Evolutionary conservation across 2,797 vertebrate species (phyloP).

Genomic region (Sciurus carolinensis): DNA sequence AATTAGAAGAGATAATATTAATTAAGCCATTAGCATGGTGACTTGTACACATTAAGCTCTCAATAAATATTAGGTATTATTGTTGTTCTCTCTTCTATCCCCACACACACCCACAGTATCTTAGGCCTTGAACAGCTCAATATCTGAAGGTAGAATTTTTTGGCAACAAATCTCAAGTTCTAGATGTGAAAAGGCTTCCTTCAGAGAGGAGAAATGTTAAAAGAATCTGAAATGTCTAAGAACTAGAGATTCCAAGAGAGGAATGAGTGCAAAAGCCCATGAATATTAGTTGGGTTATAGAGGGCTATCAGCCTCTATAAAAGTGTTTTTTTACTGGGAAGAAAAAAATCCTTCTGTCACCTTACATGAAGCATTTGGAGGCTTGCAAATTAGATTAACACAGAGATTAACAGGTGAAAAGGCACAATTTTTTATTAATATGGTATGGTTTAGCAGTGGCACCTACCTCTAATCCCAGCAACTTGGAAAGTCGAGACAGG

Average conservation of each 20-base stretch:
- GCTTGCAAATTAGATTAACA: slow-evolving; percentile 25
- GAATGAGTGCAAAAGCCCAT: neutral
- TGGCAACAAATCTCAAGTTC: slow-evolving; percentile 18
- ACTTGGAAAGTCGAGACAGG: too few species aligned
- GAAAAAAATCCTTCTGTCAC: slow-evolving; percentile 17
- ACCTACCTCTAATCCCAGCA: too few species aligned
- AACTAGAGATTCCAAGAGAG: slow-evolving; percentile 25
- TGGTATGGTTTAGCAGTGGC: too few species aligned
- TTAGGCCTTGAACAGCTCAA: slow-evolving; percentile 30
- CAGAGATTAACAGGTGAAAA: neutral
- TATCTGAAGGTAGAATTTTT: neutral
- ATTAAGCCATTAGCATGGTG: slow-evolving; percentile 70
- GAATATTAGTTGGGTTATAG: neutral
- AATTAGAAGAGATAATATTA: slow-evolving; percentile 73
- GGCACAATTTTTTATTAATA: neutral
- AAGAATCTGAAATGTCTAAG: slow-evolving; percentile 47
- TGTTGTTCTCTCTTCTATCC: neutral
- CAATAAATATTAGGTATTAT: slow-evolving; percentile 40
- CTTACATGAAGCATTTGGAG: neutral
- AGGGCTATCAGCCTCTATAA: neutral
- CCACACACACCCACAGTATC: neutral
- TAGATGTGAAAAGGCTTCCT: slow-evolving; percentile 51
- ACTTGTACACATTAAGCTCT: slow-evolving; percentile 63
- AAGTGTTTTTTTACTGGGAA: neutral
- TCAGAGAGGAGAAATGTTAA: neutral